Percentiles rank a stretch among this genome's conserved stretches.
phyloP scores from a whole-genome alignment of 2,113 vertebrate species.

The Pseudorhombus dupliciocellatus region DNA sequence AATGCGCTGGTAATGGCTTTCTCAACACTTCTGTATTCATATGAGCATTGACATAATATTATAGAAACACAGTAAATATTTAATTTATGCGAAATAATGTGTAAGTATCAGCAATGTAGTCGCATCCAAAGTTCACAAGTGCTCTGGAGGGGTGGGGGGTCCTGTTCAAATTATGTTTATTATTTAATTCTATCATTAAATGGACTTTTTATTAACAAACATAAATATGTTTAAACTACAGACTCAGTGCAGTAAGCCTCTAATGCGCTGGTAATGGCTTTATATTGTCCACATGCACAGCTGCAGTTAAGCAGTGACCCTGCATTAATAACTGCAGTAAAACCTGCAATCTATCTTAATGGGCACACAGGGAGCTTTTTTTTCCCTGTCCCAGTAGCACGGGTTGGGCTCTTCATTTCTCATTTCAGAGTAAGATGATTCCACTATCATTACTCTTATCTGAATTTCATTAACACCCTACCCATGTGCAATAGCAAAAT shows the following conservation, averaged over 20 bases:
- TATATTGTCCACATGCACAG: slow-evolving; percentile 27
- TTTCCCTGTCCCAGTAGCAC: slow-evolving; percentile 14
- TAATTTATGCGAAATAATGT: no score
- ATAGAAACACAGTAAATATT: background rate
- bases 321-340: slow-evolving; percentile 45
- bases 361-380: slow-evolving; percentile 10
- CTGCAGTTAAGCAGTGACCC: slow-evolving; percentile 33
- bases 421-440: slow-evolving; percentile 18
- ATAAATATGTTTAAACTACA: slow-evolving; percentile 16
- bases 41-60: no score
- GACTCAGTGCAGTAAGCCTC: background rate
- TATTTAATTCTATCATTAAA: no score
- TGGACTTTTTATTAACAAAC: slow-evolving; percentile 18
- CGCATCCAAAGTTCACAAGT: no score
- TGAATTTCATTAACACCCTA: slow-evolving; percentile 2
- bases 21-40: no score
- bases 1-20: slow-evolving; percentile 22
- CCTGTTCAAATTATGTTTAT: no score
- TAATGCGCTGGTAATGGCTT: slow-evolving; percentile 22
- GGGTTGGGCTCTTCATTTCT: slow-evolving; percentile 10
- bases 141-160: no score
- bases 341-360: slow-evolving; percentile 27
- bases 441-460: slow-evolving; percentile 25
- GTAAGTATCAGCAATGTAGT: no score
- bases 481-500: slow-evolving; percentile 15